Evolutionary conservation across 2,113 vertebrate genomes (phyloP).

Genomic region (Peromyscus polionotus): DNA sequence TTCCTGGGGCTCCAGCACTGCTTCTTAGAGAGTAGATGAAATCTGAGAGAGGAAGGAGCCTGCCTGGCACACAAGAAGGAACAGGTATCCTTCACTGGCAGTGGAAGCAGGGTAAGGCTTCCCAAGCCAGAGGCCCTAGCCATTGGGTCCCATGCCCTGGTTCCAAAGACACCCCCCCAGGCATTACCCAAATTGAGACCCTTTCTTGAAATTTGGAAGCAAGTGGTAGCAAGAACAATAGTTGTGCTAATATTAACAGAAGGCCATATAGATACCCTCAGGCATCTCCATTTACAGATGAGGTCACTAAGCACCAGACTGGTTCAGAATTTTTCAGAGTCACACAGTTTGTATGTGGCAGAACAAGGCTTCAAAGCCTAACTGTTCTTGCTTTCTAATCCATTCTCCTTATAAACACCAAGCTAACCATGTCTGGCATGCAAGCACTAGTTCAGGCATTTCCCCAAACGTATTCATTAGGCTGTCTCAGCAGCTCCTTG

Average conservation of each 20-base stretch:
- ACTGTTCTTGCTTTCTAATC: background rate
- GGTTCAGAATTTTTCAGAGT: background rate
- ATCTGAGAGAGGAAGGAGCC: background rate
- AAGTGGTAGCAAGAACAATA: background rate
- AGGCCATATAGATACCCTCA: background rate
- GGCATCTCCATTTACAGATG: background rate
- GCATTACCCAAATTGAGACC: background rate
- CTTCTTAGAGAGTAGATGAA: background rate
- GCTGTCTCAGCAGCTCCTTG: background rate
- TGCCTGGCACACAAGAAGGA: background rate
- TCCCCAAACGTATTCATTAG: background rate
- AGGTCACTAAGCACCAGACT: background rate
- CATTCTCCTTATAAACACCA: background rate
- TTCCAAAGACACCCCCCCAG: background rate
- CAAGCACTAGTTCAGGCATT: background rate
- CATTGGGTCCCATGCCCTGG: background rate
- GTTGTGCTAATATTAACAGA: background rate
- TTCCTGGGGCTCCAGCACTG: background rate
- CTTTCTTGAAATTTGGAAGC: too few species aligned
- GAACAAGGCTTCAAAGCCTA: background rate
- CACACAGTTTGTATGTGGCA: background rate
- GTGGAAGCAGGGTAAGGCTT: background rate
- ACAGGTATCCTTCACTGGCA: too few species aligned
- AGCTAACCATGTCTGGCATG: background rate
- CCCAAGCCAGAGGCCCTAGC: background rate